phyloP scores from a whole-genome alignment of 2,888 invertebrate genomes.

The Cantharis rustica region DNA sequence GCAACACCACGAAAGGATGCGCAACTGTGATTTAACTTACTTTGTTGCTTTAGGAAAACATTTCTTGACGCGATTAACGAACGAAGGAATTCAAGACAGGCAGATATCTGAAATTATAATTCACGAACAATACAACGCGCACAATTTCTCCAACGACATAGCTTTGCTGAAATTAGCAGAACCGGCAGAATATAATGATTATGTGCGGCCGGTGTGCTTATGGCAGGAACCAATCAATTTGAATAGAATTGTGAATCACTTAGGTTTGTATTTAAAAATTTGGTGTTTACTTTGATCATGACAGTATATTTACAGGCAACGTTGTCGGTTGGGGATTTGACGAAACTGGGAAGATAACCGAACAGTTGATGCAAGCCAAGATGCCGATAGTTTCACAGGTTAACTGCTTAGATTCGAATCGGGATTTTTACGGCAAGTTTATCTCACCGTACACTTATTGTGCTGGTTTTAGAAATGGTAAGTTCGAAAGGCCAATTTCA shows the following conservation, averaged over 20 bases:
- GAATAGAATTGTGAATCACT: slow-evolving; percentile 36
- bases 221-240: slow-evolving; percentile 43
- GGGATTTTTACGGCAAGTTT: too few relatives aligned
- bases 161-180: slow-evolving; percentile 45
- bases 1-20: background rate
- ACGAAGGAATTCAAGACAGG: slow-evolving; percentile 50
- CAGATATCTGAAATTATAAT: slow-evolving; percentile 45
- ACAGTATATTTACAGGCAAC: too few relatives aligned
- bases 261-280: too few relatives aligned
- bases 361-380: slow-evolving; percentile 61
- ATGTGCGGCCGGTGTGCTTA: slow-evolving; percentile 51
- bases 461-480: slow-evolving; percentile 17
- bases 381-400: slow-evolving; percentile 66
- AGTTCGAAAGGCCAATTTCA: background rate
- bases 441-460: too few relatives aligned
- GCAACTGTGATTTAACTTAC: background rate
- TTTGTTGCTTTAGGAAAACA: slow-evolving; percentile 45
- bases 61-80: slow-evolving; percentile 50
- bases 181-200: slow-evolving; percentile 46
- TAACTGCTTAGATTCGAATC: too few relatives aligned
- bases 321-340: slow-evolving; percentile 60
- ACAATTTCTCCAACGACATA: slow-evolving; percentile 47
- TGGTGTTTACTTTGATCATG: too few relatives aligned
- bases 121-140: slow-evolving; percentile 47
- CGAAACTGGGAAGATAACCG: slow-evolving; percentile 60